Base-by-base conservation (phyloP, 2,113 vertebrate genomes). In the Plectropomus leopardus region DNA sequence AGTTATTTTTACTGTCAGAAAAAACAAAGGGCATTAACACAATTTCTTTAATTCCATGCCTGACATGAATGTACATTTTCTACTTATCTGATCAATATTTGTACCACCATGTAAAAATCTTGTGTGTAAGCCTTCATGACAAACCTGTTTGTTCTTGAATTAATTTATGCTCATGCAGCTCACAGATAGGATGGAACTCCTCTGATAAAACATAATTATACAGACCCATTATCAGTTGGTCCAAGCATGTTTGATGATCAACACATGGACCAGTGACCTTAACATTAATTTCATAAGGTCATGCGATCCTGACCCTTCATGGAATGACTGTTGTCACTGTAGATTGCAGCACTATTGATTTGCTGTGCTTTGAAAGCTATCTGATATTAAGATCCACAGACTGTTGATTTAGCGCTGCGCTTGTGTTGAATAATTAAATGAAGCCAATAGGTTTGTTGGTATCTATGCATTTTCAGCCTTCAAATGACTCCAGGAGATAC, bases 271-370 rank as follows among this genome's bases (percentile, higher is more conserved):
- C 78, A 51, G 4, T 74, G 47, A 72, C 77, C 74, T 85, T 32
- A 72, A 80, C 86, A 73, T 82, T 86, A 66, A 90, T 91, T 89
- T 83, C 48, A 57, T 40, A 58, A 83, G 90, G 90, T 91, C 89
- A 77, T 40, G 72, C 7, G 14, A 86, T 82, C 57, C 23, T 68
- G 84, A 89, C 86, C 88, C 80, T 61, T 80, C 55, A 34, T 59
- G 40, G 58, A 88, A 86, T 64, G 53, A 80, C 89, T 79, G 70
- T 90, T 90, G 92, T 91, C 79, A 85, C 87, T 86, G 87, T 82
- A 87, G 88, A 92, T 85, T 83, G 85, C 67, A 72, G 71, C 61
- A 3, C 53, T 88, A 94, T 94, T 91, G 93, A 95, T 94, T 93
- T 89, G 79, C 76, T 74, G 77, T 30, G 78, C 86, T 86, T 70